Evolutionary conservation across 2,797 vertebrate genomes (phyloP), one percentile per base, ranked within the genome.

Genomic region (Anguilla obscura): DNA sequence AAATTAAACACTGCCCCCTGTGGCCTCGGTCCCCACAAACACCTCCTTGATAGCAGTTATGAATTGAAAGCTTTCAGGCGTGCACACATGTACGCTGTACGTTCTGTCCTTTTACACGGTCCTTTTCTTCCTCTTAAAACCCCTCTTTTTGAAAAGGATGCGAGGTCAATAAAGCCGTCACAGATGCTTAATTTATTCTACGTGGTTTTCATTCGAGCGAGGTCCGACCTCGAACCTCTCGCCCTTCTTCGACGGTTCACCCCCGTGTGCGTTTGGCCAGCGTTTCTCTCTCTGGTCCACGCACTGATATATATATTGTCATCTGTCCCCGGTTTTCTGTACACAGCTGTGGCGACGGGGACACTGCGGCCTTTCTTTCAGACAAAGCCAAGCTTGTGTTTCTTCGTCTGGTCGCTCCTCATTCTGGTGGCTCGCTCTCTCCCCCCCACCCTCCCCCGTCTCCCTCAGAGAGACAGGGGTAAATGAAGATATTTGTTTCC

Each of bases 321-420:
- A 84, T 91, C 90, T 88, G 91, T 91, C 89, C 85, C 88, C 90
- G 88, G 12, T 88, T 89, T 79, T 90, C 89, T 90, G 88, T 90
- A 87, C 92, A 93, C 93, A 94, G 93, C 93, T 94, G 93, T 92
- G 92, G 88, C 89, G 87, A 89, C 74, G 63, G 86, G 89, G 90
- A 93, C 92, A 94, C 88, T 91, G 90, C 82, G 84, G 91, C 92
- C 91, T 93, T 91, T 90, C 88, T 90, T 89, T 92, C 87, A 79
- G 92, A 93, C 93, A 94, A 93, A 92, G 92, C 91, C 88, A 76
- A 84, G 86, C 90, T 92, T 94, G 93, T 94, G 88, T 80, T 84
- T 87, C 74, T 79, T 40, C 50, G 56, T 71, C 85, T 18, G 85
- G 89, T 82, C 66, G 85, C 89, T 88, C 80, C 84, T 89, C 88